phyloP scores from a whole-genome alignment of 2,113 vertebrate species.

The Xiphophorus maculatus region DNA sequence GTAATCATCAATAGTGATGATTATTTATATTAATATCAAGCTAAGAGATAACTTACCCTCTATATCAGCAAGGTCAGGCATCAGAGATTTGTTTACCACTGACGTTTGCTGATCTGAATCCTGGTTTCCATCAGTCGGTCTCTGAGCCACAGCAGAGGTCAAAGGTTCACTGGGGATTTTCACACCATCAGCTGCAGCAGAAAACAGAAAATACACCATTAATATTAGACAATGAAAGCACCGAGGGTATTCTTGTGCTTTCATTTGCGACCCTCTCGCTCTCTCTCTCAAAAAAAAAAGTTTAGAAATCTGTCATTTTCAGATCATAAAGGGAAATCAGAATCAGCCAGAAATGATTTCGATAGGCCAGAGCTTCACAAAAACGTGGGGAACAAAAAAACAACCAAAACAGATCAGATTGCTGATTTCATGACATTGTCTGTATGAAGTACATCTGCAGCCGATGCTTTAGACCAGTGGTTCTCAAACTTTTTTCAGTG shows the following conservation, averaged over 20 bases:
- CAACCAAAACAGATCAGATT: not conserved
- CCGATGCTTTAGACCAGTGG: not conserved
- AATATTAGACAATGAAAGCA: not conserved
- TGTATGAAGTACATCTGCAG: not conserved
- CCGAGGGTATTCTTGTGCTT: not conserved
- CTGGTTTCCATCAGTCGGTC: constrained; percentile 39
- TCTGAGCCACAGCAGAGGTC: constrained; percentile 17
- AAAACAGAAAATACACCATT: not conserved
- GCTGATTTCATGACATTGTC: not conserved
- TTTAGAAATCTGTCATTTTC: not conserved
- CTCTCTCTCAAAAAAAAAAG: not conserved
- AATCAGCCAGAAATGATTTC: not conserved
- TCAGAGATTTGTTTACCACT: not conserved
- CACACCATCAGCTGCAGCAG: constrained; percentile 25
- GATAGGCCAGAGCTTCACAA: not conserved
- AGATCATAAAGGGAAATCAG: not conserved
- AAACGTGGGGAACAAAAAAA: not conserved
- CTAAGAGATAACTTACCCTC: constrained; percentile 55
- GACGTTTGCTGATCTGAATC: constrained; percentile 29
- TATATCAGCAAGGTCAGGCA: constrained; percentile 26
- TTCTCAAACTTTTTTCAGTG: no score
- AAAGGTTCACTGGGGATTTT: constrained; percentile 16
- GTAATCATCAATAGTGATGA: no score
- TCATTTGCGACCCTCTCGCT: not conserved
- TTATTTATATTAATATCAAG: not conserved